Evolutionary conservation across 2,113 vertebrate genomes (phyloP), one percentile per base, ranked within the genome.

Genomic region (Pteruthius melanotis): DNA sequence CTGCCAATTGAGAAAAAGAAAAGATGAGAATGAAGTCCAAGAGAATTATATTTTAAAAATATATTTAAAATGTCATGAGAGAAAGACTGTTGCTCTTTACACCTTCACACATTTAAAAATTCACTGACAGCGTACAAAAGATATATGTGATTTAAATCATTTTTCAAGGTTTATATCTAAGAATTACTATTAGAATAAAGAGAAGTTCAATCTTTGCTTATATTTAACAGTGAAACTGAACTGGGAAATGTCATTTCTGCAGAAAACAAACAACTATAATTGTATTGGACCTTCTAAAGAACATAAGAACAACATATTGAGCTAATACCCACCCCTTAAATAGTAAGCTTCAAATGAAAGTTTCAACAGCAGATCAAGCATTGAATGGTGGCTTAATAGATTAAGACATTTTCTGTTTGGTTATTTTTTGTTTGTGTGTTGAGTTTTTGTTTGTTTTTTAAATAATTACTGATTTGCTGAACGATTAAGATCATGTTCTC

Each of bases 1-100:
- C 99, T 99, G 97, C 37, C 97, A 98, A 90, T 94, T 23, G 97
- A 94, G 92, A 90, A 70, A 94, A 78, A 86, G 35, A 91, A 80
- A 63, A 24, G 14, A 87, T 82, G 13, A 91, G 71, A 27, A 83
- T 27, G 18, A 12, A 85, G 23, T 47, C 27, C 12, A 47, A 22
- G 28, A 56, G n/a, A 87, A 66, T 17, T 8, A 14, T 27, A 52
- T 60, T 75, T 90, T 68, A 2, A 69, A 83, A 80, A 74, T 7
- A 68, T 7, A 69, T 57, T 89, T 61, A 60, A 54, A 56, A 69
- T 39, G 42, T 4, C 23, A 20, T 7, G 24, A 78, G 8, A 49
- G 5, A 60, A 82, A 87, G 15, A 9, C 35, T 45, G 45, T n/a
- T 60, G 11, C 2, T 35, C 68, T 60, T 86, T 30, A 69, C 5